phyloP scores from a whole-genome alignment of 2,888 invertebrate genomes.

The Crossocerus cetratus region DNA sequence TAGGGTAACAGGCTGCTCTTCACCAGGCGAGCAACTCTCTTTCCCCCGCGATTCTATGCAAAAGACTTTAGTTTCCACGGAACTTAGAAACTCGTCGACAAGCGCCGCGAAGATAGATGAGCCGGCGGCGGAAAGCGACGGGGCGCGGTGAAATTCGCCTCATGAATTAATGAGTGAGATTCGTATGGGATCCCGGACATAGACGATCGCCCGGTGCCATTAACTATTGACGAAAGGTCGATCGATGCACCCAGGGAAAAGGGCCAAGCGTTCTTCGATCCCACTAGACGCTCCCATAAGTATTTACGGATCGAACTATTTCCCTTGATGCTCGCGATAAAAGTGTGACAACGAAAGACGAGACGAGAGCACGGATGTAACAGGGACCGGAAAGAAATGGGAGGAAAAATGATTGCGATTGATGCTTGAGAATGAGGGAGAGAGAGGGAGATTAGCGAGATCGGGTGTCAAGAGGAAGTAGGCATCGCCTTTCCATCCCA shows the following conservation, averaged over 20 bases:
- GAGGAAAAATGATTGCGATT: neutral
- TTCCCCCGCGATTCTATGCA: neutral
- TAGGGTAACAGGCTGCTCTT: no score
- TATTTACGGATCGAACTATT: constrained; percentile 24
- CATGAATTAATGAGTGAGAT: constrained; percentile 51
- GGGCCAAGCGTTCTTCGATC: constrained; percentile 20
- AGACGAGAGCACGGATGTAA: neutral
- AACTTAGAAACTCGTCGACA: neutral
- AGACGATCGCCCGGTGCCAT: constrained; percentile 34
- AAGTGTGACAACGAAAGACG: neutral
- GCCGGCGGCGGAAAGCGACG: constrained; percentile 25
- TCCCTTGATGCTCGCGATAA: neutral
- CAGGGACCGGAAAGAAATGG: neutral
- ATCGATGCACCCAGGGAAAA: constrained; percentile 44
- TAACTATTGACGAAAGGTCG: constrained; percentile 29
- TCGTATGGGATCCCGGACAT: constrained; percentile 21
- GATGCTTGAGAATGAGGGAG: constrained; percentile 8
- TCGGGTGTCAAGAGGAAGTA: constrained; percentile 74
- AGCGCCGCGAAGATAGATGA: constrained; percentile 3
- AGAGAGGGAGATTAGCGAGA: constrained; percentile 49
- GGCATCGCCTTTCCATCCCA: constrained; percentile 74
- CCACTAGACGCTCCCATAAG: constrained; percentile 31
- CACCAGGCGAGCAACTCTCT: no score
- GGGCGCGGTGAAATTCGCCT: constrained; percentile 33
- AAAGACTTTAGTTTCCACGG: neutral